Base-by-base conservation (phyloP, 2,888 invertebrate genomes). In the Clivina fossor region DNA sequence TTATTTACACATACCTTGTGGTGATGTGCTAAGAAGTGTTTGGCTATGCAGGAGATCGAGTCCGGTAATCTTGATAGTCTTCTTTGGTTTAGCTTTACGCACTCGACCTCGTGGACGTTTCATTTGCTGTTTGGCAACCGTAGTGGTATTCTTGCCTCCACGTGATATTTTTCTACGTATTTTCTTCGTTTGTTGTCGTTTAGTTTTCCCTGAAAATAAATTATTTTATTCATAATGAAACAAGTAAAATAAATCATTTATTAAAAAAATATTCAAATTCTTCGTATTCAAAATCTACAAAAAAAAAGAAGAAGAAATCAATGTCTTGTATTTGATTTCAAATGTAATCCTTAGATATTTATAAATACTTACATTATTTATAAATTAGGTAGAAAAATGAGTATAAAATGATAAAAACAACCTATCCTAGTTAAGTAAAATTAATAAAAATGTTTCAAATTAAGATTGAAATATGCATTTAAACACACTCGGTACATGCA, bases 31-130 rank as follows among this genome's bases (percentile, higher is more conserved):
- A 4, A 92, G 81, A 62, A 94, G 78, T 28, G 94, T 94, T 74
- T 93, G 88, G 65, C 87, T 90, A 74, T 94, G 93, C 63, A 94
- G 76, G 65, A 93, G 78, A 76, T 94, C 93, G 65, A 94, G 78
- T 13, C 93, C 93, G 61, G 86, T 88, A 69, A 93, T 93, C 74
- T 88, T 87, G 41, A 87, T 75, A 4, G 82, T 76, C 65, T 85
- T 84, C 71, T 85, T 85, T 13, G 80, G 73, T 67, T 81, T 80
- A 4, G 76, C 71, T 64, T 80, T 80, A 70, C 82, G 82, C 48
- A 84, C 78, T 69, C 84, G 75, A 63, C 86, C 82, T 40, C 80
- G 75, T 62, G 79, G 71, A 69, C 74, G 66, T 54, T 72, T 71
- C 61, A 55, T 54, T 55, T 41, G 51, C 20, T 54, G 54, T 56